Evolutionary conservation across 1,140 invertebrate genomes (phyloP).

Genomic region (Ostrea edulis): DNA sequence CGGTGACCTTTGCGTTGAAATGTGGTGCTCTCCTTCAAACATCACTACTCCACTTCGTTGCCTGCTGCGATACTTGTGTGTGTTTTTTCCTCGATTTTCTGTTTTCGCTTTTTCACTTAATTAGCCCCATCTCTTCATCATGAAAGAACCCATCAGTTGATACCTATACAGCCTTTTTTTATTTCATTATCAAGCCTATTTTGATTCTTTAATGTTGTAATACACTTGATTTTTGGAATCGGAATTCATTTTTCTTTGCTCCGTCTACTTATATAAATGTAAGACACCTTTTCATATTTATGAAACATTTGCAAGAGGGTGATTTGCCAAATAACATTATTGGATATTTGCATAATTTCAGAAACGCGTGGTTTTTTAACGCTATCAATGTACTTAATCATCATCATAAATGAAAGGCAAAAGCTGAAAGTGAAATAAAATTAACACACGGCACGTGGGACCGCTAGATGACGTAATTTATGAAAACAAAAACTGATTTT

Average conservation of each 20-base stretch:
- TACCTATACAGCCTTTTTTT: background rate
- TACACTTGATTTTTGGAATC: background rate
- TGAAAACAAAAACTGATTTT: no score
- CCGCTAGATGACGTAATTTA: no score
- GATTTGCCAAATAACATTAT: background rate
- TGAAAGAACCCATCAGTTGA: background rate
- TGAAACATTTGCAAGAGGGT: background rate
- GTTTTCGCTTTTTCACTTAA: background rate
- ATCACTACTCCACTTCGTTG: background rate
- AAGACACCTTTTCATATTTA: background rate
- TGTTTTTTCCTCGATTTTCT: background rate
- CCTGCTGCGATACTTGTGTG: background rate
- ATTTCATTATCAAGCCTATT: slow-evolving; percentile 19
- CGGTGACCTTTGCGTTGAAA: background rate
- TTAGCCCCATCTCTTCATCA: slow-evolving; percentile 1
- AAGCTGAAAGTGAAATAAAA: no score
- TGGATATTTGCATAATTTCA: no score
- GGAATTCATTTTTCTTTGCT: background rate
- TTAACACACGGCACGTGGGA: no score
- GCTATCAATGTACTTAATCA: no score
- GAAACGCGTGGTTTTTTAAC: no score
- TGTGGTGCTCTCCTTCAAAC: background rate
- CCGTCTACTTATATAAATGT: background rate
- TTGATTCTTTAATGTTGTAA: slow-evolving; percentile 9
- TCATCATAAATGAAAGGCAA: no score